These are phyloP conservation scores for Micrasema longulum DNA, from an alignment of 1,140 invertebrate species.

Conservation along the genomic window DNA sequence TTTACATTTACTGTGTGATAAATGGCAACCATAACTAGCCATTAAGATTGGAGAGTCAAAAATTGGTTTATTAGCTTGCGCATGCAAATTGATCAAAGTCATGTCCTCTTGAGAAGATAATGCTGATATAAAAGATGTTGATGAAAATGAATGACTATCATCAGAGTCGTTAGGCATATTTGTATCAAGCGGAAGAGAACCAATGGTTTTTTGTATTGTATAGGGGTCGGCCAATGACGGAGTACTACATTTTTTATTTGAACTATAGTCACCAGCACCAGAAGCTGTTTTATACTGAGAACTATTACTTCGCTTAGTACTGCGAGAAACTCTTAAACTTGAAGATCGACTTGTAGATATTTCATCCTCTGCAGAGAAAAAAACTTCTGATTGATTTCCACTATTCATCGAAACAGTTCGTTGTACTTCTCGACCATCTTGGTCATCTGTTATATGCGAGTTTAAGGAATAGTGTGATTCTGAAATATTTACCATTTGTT, in stretches of 20 bases:
- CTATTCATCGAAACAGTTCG: slow-evolving; percentile 88
- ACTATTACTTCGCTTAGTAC: slow-evolving; percentile 59
- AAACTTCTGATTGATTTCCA: slow-evolving; percentile 90
- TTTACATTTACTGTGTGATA: slow-evolving; percentile 84
- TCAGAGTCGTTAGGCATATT: slow-evolving; percentile 64
- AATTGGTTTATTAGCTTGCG: slow-evolving; percentile 95
- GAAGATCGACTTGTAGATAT: slow-evolving; percentile 75
- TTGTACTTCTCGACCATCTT: slow-evolving; percentile 74
- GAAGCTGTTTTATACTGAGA: slow-evolving; percentile 58
- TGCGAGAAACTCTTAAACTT: slow-evolving; percentile 73
- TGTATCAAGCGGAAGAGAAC: slow-evolving; percentile 40
- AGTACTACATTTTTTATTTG: slow-evolving; percentile 49
- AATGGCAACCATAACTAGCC: slow-evolving; percentile 93
- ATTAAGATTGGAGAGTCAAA: slow-evolving; percentile 92
- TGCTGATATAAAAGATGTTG: slow-evolving; percentile 91
- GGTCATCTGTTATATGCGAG: slow-evolving; percentile 69
- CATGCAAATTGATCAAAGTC: slow-evolving; percentile 92
- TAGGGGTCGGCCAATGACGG: slow-evolving; percentile 47
- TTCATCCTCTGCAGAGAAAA: slow-evolving; percentile 92
- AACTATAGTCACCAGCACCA: slow-evolving; percentile 59
- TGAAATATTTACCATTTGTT: slow-evolving; percentile 68
- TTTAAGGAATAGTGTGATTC: slow-evolving; percentile 74
- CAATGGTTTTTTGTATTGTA: slow-evolving; percentile 31
- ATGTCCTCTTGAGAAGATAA: slow-evolving; percentile 94
- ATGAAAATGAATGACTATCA: slow-evolving; percentile 79